Evolutionary conservation across 23 tunicate genomes (phyloP), one percentile per base, ranked within the genome.

Genomic region (Trididemnum clinides): DNA sequence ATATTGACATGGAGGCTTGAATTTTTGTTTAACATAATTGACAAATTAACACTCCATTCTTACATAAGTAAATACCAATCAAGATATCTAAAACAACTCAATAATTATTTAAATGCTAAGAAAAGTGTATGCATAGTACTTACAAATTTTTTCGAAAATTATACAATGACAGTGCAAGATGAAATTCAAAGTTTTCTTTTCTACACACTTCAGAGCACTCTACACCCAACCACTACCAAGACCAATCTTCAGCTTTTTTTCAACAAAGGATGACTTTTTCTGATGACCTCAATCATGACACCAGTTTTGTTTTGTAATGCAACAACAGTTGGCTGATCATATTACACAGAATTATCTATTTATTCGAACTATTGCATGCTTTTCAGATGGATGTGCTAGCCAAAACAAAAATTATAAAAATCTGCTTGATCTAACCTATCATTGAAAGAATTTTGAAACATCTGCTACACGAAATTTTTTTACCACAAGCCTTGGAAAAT

Each of bases 81-180:
- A 74, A 18, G 57, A 39, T 74, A 74, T 74, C 57, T 74, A 28
- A 74, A 74, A 35, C 57, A 74, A 39, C 80, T 74, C 38, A 37
- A 74, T 10, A 38, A 38, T 74, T 5, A 38, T 18, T 28, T 74
- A 4, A 39, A 39, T 37, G 28, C 36, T 22, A 74, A 74, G 33
- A 28, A 74, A 74, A 38, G n/a, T 74, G 10, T 38, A 2, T 74
- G 80, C 57, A 74, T 74, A 38, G 80, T 74, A 19, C 57, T 74
- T 2, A 57, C 80, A 74, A 57, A 74, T 39, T 74, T 74, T 39
- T 39, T 57, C 26, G 57, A 74, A 39, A 74, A 74, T 4, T 74
- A 74, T 74, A 74, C 80, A 3, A 74, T 74, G 80, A 74, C 80
- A 74, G 80, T 74, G 57, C 80, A 74, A 74, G 80, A 74, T 15